These are phyloP conservation scores for Bombus picipes DNA, from an alignment of 1,140 invertebrate species.

Conservation along the genomic window DNA sequence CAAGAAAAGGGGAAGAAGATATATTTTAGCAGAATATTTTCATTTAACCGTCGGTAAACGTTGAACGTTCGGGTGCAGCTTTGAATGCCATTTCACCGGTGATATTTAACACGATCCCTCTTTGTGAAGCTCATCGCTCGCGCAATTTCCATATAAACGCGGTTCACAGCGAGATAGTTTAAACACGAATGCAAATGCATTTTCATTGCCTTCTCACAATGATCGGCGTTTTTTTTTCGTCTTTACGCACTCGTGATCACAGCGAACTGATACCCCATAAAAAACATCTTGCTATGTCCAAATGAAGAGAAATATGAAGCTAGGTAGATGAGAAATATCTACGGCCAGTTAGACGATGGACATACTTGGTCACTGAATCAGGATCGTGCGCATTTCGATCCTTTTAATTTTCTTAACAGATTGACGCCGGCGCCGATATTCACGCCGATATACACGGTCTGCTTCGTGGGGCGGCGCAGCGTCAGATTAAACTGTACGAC, in stretches of 20 bases:
- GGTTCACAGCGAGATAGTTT: slow-evolving; percentile 6
- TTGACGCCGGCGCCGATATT: too few relatives aligned
- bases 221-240: neutral
- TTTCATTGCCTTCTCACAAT: neutral
- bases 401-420: too few relatives aligned
- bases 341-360: too few relatives aligned
- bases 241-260: neutral
- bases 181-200: slow-evolving; percentile 30
- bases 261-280: neutral
- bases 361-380: too few relatives aligned
- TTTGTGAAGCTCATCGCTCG: slow-evolving; percentile 22
- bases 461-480: too few relatives aligned
- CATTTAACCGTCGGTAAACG: neutral
- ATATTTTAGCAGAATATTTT: neutral
- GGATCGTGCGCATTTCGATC: too few relatives aligned
- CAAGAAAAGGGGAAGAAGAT: neutral
- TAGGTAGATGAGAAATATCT: too few relatives aligned
- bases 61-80: neutral
- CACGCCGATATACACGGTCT: too few relatives aligned
- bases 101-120: slow-evolving; percentile 20
- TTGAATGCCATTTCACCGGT: neutral
- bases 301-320: too few relatives aligned
- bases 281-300: too few relatives aligned
- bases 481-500: too few relatives aligned
- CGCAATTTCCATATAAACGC: slow-evolving; percentile 37